Conservation (phyloP, 2,113 vertebrate genomes). For the Tylochromis polylepis region DNA sequence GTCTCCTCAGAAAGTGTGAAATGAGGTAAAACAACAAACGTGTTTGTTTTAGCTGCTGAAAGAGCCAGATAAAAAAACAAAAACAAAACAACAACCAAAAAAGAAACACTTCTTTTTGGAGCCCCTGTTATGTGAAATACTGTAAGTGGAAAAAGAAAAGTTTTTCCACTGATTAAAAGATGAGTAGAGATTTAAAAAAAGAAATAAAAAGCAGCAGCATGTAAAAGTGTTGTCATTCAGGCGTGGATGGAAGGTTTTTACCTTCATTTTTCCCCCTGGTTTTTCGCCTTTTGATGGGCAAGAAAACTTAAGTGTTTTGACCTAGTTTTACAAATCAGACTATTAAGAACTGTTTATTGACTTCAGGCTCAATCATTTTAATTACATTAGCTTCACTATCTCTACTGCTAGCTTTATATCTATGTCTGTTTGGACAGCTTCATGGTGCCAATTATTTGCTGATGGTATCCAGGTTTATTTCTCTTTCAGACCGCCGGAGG, state of each 20-base stretch:
- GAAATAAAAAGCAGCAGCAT: neutral
- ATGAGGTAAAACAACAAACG: slow-evolving; percentile 12
- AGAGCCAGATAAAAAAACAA: neutral
- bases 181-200: neutral
- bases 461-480: neutral
- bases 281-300: neutral
- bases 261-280: accelerated
- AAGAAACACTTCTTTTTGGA: neutral
- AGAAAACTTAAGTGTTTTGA: neutral
- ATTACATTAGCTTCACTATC: neutral
- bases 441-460: neutral
- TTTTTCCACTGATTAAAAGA: neutral
- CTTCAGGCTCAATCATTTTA: neutral
- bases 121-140: neutral
- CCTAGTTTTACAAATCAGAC: neutral
- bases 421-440: neutral
- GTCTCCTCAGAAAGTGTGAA: neutral
- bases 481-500: neutral
- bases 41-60: slow-evolving; percentile 22
- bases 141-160: neutral
- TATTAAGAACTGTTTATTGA: neutral
- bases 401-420: neutral
- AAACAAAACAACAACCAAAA: slow-evolving; percentile 5
- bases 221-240: neutral
- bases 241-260: neutral